Conservation (phyloP, 1,140 invertebrate genomes). For the Hylyphantes graminicola region DNA sequence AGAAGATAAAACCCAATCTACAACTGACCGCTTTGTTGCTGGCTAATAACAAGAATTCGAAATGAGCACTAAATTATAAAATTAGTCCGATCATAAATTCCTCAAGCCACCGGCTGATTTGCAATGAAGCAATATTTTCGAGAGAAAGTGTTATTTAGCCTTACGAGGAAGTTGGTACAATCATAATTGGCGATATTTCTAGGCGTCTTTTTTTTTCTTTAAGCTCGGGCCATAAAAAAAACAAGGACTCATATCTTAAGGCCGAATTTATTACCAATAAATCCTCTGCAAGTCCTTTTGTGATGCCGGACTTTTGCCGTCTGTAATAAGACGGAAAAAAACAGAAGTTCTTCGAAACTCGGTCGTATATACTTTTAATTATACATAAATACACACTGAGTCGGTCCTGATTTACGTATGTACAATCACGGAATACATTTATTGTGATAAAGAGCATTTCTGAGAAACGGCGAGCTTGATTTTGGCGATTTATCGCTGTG, state of each 20-base stretch:
- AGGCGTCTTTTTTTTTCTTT: slow-evolving; percentile 15
- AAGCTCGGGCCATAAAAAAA: slow-evolving; percentile 20
- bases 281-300: slow-evolving; percentile 47
- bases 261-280: slow-evolving; percentile 59
- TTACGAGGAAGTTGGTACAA: slow-evolving; percentile 51
- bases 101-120: slow-evolving; percentile 1
- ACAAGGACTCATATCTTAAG: slow-evolving; percentile 45
- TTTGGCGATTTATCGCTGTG: slow-evolving; percentile 41
- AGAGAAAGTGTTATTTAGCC: slow-evolving; percentile 58
- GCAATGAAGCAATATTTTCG: slow-evolving; percentile 34
- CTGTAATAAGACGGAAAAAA: slow-evolving; percentile 49
- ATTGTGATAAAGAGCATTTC: slow-evolving; percentile 35
- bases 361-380: slow-evolving; percentile 59
- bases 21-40: not conserved
- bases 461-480: not conserved
- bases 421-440: slow-evolving; percentile 50
- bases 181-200: slow-evolving; percentile 51
- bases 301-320: slow-evolving; percentile 50
- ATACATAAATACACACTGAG: slow-evolving; percentile 60
- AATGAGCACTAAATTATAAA: slow-evolving; percentile 37
- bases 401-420: slow-evolving; percentile 54
- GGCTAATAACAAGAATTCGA: not conserved
- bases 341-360: slow-evolving; percentile 49
- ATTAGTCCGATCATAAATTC: slow-evolving; percentile 45
- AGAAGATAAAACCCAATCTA: not conserved